Evolutionary conservation across 2,113 vertebrate genomes (phyloP), one percentile per base, ranked within the genome.

Genomic region (Sylvia atricapilla): DNA sequence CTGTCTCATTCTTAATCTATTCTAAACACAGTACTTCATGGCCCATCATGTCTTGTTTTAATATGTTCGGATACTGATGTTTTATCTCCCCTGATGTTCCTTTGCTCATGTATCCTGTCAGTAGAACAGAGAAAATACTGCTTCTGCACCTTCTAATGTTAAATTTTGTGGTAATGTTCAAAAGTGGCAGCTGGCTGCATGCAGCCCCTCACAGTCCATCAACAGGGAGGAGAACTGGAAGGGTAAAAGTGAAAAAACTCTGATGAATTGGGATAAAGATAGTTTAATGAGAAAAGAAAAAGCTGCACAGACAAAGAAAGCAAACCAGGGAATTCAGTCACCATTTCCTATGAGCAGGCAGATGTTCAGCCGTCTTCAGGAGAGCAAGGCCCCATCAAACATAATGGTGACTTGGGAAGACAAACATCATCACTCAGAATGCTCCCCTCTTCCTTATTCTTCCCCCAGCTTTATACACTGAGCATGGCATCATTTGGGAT

Each of bases 391-490:
- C 43, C 47, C 53, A 68, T 37, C 53, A 62, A 9, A 5, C 11
- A 6, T 11, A 20, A 37, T 27, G 17, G 24, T 46, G 13, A 24
- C 5, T 33, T 56, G 27, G 55, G 47, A 68, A 56, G 41, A 21
- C 22, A 62, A 37, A 16, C 0, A 0, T 11, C 7, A 17, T 55
- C 35, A 28, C 41, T 55, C n/a, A 7, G 25, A 33, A 28, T 22
- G 14, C 27, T 39, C 6, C 6, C 12, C 23, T 2, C 13, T 60
- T 67, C 68, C 41, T 37, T 68, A 27, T 74, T 74, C n/a, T 49
- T 49, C 7, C 18, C 16, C 27, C 41, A 37, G 35, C 11, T 86
- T 68, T 74, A 49, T 49, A 11, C 7, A 23, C 31, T 43, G 27
- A 68, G 27, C n/a, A 33, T 31, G 60, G 21, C 10, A 14, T 33